Base-by-base conservation (phyloP, 2,888 invertebrate genomes). In the Macaria liturata region DNA sequence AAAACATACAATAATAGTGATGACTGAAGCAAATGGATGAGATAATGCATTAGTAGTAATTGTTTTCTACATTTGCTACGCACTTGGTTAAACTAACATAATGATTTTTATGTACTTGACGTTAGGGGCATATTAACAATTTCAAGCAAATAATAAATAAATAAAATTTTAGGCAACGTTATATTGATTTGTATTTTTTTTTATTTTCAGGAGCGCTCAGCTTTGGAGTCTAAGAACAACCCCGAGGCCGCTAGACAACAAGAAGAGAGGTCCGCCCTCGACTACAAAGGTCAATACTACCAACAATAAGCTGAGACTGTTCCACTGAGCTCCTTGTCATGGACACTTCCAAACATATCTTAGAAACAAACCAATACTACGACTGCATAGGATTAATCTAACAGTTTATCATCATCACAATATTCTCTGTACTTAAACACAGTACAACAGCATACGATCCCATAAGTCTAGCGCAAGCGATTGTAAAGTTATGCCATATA, bases 221-320 rank as follows among this genome's bases (percentile, higher is more conserved):
- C 90, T 0, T 70, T 93, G 32, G 94, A 94, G 75, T 84, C 91
- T 31, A 92, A 89, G 76, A 88, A 89, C 71, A 90, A 93, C 75
- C 93, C 93, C 5, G 91, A 91, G 65, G 85, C 88, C 32, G 90
- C 89, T 61, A 86, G 81, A 68, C 72, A 74, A 34, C 83, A 91
- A 49, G 85, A 91, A 69, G 88, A 89, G 31, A 86, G 68, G 61
- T 91, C 89, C 45, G 85, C 86, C 50, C 92, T 93, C 61, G 94
- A 95, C 77, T 94, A 94, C 84, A 94, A 94, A 72, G 95, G 95
- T 37, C 92, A 93, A 65, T 95, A 95, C 83, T 91, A 92, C 75
- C 92, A 86, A 68, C 84, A 92, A 71, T 86, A 88, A 74, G 74
- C 53, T 66, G 55, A 46, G 43, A 49, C 30, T 47, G 50, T 48